These are phyloP conservation scores for Perca schrenkii DNA, from an alignment of 2,113 vertebrate species.

Conservation along the genomic window DNA sequence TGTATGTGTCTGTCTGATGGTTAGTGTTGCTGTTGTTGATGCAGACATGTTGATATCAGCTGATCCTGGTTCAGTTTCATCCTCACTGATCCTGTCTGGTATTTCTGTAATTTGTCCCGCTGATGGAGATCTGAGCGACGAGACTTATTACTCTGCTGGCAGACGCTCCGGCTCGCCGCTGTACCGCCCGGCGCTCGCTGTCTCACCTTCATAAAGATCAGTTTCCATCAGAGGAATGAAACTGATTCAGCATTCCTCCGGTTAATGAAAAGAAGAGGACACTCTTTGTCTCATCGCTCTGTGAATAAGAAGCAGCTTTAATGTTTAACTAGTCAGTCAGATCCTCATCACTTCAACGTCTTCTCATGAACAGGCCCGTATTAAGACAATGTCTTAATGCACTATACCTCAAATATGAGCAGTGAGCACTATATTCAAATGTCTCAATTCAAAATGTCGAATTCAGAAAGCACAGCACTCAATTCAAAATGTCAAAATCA, in stretches of 20 bases:
- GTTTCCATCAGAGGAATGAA: background rate
- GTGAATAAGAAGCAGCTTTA: too few relatives aligned
- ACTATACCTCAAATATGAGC: too few relatives aligned
- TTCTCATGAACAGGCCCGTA: too few relatives aligned
- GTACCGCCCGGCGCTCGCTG: background rate
- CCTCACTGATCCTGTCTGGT: slow-evolving; percentile 68
- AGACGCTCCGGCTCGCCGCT: slow-evolving; percentile 5
- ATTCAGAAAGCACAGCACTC: too few relatives aligned
- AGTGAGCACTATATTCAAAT: too few relatives aligned
- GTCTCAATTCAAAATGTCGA: too few relatives aligned
- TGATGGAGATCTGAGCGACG: slow-evolving; percentile 56
- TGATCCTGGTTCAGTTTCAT: slow-evolving; percentile 49
- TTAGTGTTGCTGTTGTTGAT: background rate
- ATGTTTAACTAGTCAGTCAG: too few relatives aligned
- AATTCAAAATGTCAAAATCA: too few relatives aligned
- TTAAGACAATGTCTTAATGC: too few relatives aligned
- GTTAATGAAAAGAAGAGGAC: slow-evolving; percentile 37
- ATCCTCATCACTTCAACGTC: too few relatives aligned
- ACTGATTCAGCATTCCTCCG: slow-evolving; percentile 38
- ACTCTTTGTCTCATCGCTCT: background rate
- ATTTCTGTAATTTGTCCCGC: slow-evolving; percentile 63
- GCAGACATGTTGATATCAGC: slow-evolving; percentile 41
- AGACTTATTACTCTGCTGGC: slow-evolving; percentile 53
- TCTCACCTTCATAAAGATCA: slow-evolving; percentile 30
- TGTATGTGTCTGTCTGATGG: too few relatives aligned